Evolutionary conservation across 2,888 invertebrate genomes (phyloP), one percentile per base, ranked within the genome.

Genomic region (Trichopria drosophilae): DNA sequence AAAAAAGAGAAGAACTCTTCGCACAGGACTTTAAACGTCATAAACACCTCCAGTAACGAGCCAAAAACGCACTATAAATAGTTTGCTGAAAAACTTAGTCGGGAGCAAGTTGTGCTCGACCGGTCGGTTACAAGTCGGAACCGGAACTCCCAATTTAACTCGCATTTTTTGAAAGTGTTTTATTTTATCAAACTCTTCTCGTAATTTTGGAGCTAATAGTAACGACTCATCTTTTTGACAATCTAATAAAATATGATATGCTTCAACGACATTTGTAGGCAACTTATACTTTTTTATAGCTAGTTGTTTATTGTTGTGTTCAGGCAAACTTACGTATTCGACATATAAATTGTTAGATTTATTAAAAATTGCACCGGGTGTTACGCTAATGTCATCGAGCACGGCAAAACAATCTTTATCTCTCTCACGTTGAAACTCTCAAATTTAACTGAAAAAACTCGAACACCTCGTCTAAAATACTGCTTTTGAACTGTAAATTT

Each of bases 221-320:
- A 48, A 49, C 13, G 36, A 19, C 7, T 40, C n/a, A n/a, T 49
- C 18, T 43, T 39, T 26, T 31, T 48, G 42, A 1, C 12, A 3
- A 16, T 32, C 10, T 35, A 48, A 15, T 32, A 52, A 23, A 6
- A 48, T 19, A 35, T 48, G 32, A 35, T 12, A 24, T 12, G 23
- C 22, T 16, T n/a, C 9, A 23, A 43, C 9, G 4, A 32, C 28
- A 28, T 48, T 18, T 36, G 61, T 42, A 6, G 57, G 58, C 16
- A 61, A 49, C 47, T 53, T 50, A 51, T 55, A 45, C 37, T 58
- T 49, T 28, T 40, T 26, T 29, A 34, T 59, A 7, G 66, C 62
- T n/a, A n/a, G n/a, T n/a, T n/a, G n/a, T 26, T 43, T 22, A 9
- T 51, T 58, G 15, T 32, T 28, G 28, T 46, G 36, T 26, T 35